Evolutionary conservation across 2,888 invertebrate genomes (phyloP).

Genomic region (Calephelis perditalis): DNA sequence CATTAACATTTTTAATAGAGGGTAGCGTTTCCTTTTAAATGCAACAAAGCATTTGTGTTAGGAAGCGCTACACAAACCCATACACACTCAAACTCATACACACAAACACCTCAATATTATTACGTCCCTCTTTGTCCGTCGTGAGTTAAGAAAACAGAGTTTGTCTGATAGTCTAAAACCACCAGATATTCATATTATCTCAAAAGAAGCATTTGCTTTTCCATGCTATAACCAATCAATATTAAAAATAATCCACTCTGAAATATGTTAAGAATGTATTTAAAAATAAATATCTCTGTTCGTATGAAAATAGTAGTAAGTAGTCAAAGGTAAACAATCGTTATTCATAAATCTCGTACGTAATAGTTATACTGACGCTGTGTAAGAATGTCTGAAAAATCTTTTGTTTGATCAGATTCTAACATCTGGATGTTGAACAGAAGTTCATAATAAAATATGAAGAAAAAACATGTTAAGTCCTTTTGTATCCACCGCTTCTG

Average conservation of each 20-base stretch:
- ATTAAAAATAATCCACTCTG: background rate
- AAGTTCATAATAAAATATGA: conserved; percentile 77
- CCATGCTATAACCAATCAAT: background rate
- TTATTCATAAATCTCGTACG: conserved; percentile 61
- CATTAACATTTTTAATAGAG: too few species aligned
- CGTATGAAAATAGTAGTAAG: conserved; percentile 48
- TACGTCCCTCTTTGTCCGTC: background rate
- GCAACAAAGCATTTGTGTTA: too few species aligned
- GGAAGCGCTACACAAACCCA: too few species aligned
- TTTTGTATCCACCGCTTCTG: conserved; percentile 72
- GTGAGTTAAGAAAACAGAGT: background rate
- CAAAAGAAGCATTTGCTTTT: too few species aligned
- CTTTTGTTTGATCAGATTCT: conserved; percentile 74
- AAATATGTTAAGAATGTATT: conserved; percentile 26
- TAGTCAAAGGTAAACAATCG: conserved; percentile 61
- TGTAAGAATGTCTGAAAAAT: conserved; percentile 67
- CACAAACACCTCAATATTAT: too few species aligned
- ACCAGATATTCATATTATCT: too few species aligned
- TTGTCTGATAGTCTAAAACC: too few species aligned
- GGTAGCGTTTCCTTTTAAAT: too few species aligned
- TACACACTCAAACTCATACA: too few species aligned
- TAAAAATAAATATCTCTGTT: conserved; percentile 29
- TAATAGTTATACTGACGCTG: conserved; percentile 65
- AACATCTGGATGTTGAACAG: conserved; percentile 76
- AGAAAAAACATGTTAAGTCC: conserved; percentile 76